Base-by-base conservation (phyloP, 2,797 vertebrate species). In the Kryptolebias ocellatus region DNA sequence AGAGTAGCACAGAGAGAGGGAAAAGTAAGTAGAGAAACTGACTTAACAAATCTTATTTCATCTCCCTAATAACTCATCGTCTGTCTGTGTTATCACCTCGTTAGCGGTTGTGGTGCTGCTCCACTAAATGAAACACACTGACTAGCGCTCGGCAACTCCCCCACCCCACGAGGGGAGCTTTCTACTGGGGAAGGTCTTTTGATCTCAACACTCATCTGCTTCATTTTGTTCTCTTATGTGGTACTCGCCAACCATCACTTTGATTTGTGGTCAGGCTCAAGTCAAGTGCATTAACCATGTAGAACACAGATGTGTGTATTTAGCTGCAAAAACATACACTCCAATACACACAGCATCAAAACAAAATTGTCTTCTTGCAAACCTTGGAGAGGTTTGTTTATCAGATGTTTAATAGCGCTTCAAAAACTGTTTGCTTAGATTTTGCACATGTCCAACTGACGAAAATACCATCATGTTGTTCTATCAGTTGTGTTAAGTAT, bases 201-300 rank as follows among this genome's bases (percentile, higher is more conserved):
- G 83, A 90, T 90, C 86, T 90, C 66, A 75, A 79, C 75, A 62
- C 79, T 87, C 80, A 86, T 84, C 78, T 86, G 80, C 80, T 87
- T 90, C 73, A 83, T 88, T 81, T 87, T 78, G 67, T 72, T 79
- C 86, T 87, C 80, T 83, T 77, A 86, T 89, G 91, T 91, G 90
- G 90, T 89, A 53, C 82, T 90, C 78, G 44, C 60, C 78, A 87
- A 72, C 76, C 81, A 84, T 91, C 85, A 89, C 81, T 86, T 85
- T 90, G 89, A 92, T 92, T 90, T 91, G 92, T 89, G 92, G 91
- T 90, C 86, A 79, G 74, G 76, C 80, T 81, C 67, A 80, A 86
- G 83, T 81, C 74, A 86, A 86, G 79, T 74, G 79, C 82, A 84
- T 88, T 90, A 89, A 92, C 87, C 89, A 78, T 83, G 17, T 53